These are phyloP conservation scores for Elephantulus edwardii DNA, from an alignment of 2,113 vertebrate genomes.

Conservation along the genomic window DNA sequence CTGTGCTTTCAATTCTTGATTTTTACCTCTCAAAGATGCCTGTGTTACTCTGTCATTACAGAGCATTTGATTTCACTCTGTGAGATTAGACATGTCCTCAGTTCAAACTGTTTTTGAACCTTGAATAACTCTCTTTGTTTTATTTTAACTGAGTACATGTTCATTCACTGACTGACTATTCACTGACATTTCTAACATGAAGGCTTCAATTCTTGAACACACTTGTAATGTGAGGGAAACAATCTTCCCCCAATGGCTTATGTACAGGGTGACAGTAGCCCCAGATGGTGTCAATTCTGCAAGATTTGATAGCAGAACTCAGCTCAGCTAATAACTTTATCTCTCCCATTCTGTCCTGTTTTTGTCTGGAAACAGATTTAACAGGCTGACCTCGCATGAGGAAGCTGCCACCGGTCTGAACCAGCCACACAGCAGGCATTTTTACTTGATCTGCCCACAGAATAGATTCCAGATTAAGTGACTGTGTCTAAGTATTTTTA, in stretches of 20 bases:
- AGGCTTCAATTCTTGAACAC: conserved; percentile 3
- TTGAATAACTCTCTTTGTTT: no score
- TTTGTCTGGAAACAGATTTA: conserved; percentile 14
- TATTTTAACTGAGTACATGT: no score
- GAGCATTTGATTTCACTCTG: neutral
- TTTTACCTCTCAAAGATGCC: no score
- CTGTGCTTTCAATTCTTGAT: no score
- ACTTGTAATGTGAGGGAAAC: neutral
- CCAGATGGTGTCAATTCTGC: neutral
- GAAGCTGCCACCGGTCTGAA: neutral
- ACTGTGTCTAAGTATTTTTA: conserved; percentile 14
- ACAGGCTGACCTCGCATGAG: neutral
- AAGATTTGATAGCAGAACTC: neutral
- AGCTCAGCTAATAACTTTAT: neutral
- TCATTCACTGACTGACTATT: no score
- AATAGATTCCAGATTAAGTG: conserved; percentile 11
- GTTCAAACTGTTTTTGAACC: no score
- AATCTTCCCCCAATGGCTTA: neutral
- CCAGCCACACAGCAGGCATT: neutral
- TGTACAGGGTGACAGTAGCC: neutral
- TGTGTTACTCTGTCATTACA: neutral
- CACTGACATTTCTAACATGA: neutral
- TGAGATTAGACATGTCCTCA: neutral
- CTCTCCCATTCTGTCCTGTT: neutral
- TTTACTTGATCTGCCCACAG: neutral